Base-by-base conservation (phyloP, 1,140 invertebrate species). In the Trachymyrmex cornetzi region DNA sequence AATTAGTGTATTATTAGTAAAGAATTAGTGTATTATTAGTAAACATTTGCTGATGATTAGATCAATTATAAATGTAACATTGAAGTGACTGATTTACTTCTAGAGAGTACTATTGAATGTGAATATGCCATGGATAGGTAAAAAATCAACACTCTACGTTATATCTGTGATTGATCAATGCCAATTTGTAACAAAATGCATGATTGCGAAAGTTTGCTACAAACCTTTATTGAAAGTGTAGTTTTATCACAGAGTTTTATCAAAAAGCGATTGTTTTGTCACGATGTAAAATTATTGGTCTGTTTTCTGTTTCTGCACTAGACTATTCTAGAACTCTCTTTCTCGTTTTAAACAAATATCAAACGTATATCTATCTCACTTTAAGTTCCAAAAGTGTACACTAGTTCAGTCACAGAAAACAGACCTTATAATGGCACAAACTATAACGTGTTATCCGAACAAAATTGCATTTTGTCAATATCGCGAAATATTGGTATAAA, bases 101-200 rank as follows among this genome's bases (percentile, higher is more conserved):
- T 12, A 44, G 9, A 44, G 9, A 44, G 0, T 72, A 72, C 12
- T 16, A 22, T n/a, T 72, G 38, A 74, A 11, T 22, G 2, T 16
- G 24, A 82, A 44, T 59, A 22, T n/a, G n/a, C n/a, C n/a, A n/a
- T 34, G 9, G 19, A 72, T n/a, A 34, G 11, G 9, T 14, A 22
- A 48, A 48, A 44, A 44, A 19, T 16, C 38, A 72, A 48, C 24
- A 24, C 4, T 84, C 69, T 61, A 75, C 11, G 66, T 53, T 27
- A 14, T 22, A 19, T 74, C 6, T 1, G 27, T 75, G 14, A 61
- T 74, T 55, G 55, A 84, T 74, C 24, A 63, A 63, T 63, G 80
- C 38, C 77, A 7, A 19, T 14, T 79, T 63, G 12, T 34, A 69
- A 44, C 6, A 44, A 69, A 67, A 69, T 67, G 22, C 14, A 1